A percentile compares a stretch with the other conserved stretches of the same genome.
phyloP scores from a whole-genome alignment of 1,140 invertebrate species.

The Drosophila funebris region DNA sequence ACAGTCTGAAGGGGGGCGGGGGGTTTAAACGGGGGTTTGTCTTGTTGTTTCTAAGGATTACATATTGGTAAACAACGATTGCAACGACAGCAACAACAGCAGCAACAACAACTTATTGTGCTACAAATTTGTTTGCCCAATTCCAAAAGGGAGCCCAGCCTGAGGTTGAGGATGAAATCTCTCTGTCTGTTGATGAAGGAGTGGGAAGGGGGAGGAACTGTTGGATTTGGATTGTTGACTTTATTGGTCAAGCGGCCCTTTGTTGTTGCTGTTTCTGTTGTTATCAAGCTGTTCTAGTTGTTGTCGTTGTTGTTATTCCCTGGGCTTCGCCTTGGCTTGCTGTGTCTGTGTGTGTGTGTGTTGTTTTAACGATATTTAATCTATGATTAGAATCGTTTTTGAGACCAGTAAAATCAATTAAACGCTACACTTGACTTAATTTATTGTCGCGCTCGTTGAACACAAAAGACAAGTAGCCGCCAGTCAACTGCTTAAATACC shows the following conservation, averaged over 20 bases:
- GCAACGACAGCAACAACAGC: conserved; percentile 47
- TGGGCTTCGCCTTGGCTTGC: conserved; percentile 11
- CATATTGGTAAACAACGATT: conserved; percentile 81
- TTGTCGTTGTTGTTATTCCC: conserved; percentile 47
- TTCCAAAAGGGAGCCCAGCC: background rate
- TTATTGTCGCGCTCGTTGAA: conserved; percentile 66
- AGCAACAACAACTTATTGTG: conserved; percentile 65
- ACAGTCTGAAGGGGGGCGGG: background rate
- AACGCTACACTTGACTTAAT: conserved; percentile 80
- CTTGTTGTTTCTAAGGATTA: conserved; percentile 79
- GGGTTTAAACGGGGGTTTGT: too few relatives aligned
- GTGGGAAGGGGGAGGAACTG: conserved; percentile 27
- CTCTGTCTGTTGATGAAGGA: too few relatives aligned
- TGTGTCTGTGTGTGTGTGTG: conserved; percentile 18
- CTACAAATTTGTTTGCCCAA: conserved; percentile 15
- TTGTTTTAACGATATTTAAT: conserved; percentile 81
- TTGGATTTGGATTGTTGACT: conserved; percentile 82
- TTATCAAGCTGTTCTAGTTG: conserved; percentile 25
- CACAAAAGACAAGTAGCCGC: conserved; percentile 68
- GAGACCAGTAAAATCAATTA: conserved; percentile 67
- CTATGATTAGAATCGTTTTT: conserved; percentile 70
- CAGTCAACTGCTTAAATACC: conserved; percentile 16
- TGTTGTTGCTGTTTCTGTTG: conserved; percentile 41
- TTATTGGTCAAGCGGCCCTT: conserved; percentile 71
- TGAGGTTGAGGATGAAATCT: background rate